phyloP scores from a whole-genome alignment of 2,888 invertebrate genomes.

The Argyresthia goedartella region DNA sequence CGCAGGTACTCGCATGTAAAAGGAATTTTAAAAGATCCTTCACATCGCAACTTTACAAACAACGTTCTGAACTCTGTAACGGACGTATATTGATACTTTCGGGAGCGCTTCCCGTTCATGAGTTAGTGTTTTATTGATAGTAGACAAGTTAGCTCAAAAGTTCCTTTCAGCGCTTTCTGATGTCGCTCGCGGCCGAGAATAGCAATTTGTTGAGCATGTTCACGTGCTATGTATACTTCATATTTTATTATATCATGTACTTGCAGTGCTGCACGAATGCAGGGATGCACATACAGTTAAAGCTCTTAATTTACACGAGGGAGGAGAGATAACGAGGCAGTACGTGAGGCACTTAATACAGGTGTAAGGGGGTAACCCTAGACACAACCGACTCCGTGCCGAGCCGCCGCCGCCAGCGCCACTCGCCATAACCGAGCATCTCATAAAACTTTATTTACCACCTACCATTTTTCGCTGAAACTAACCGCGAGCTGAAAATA shows the following conservation, averaged over 20 bases:
- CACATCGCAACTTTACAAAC: conserved; percentile 37
- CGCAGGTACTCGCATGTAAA: conserved; percentile 54
- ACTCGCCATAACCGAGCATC: conserved; percentile 56
- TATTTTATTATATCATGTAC: no score
- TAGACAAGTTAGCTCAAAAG: no score
- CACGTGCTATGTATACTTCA: no score
- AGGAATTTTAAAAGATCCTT: conserved; percentile 56
- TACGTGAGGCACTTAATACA: conserved; percentile 34
- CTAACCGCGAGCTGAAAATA: no score
- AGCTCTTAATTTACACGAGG: conserved; percentile 37
- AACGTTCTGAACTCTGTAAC: conserved; percentile 28
- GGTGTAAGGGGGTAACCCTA: conserved; percentile 34
- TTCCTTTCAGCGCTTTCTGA: no score
- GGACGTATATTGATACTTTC: conserved; percentile 4
- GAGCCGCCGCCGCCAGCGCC: conserved; percentile 22
- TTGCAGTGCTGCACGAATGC: not conserved
- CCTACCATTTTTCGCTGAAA: conserved; percentile 54
- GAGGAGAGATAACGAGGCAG: conserved; percentile 39
- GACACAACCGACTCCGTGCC: no score
- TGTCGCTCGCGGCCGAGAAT: no score
- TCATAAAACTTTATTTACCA: conserved; percentile 61
- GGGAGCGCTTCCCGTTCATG: not conserved
- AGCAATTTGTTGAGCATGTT: no score
- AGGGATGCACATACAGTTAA: conserved; percentile 18
- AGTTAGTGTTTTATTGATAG: not conserved